phyloP scores from a whole-genome alignment of 2,113 vertebrate species.

The Cephalophus harveyi region DNA sequence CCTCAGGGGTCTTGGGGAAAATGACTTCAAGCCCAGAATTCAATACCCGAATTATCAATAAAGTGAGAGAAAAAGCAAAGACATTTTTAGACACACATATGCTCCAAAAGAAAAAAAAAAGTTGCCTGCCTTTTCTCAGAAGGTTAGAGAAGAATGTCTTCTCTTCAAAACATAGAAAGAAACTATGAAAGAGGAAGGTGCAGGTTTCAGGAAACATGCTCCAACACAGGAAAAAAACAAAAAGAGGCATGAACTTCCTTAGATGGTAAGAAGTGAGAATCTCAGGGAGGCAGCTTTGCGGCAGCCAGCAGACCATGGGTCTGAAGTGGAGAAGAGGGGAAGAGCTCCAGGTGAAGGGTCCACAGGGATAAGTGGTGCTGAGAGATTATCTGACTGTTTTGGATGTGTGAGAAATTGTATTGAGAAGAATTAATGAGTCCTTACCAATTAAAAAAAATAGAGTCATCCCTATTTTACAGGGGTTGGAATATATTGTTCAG shows the following conservation, averaged over 20 bases:
- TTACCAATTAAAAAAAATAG: not conserved
- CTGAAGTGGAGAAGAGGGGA: not conserved
- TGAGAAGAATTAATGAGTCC: not conserved
- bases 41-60: not conserved
- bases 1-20: not conserved
- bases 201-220: not conserved
- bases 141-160: not conserved
- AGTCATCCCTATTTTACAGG: constrained; percentile 36
- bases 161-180: not conserved
- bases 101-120: not conserved
- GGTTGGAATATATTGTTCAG: constrained; percentile 6
- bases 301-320: not conserved
- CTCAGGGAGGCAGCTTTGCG: not conserved
- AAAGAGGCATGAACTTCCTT: not conserved
- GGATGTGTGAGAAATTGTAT: not conserved
- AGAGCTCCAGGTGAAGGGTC: not conserved
- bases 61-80: not conserved
- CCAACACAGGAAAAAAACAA: not conserved
- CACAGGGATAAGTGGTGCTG: not conserved
- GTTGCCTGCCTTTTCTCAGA: not conserved
- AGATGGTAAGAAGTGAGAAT: not conserved
- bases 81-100: not conserved
- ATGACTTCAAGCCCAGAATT: not conserved
- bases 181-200: not conserved
- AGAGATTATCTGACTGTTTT: not conserved